These are phyloP conservation scores for Poecilia velifera DNA, from an alignment of 2,797 vertebrate species.

Conservation along the genomic window DNA sequence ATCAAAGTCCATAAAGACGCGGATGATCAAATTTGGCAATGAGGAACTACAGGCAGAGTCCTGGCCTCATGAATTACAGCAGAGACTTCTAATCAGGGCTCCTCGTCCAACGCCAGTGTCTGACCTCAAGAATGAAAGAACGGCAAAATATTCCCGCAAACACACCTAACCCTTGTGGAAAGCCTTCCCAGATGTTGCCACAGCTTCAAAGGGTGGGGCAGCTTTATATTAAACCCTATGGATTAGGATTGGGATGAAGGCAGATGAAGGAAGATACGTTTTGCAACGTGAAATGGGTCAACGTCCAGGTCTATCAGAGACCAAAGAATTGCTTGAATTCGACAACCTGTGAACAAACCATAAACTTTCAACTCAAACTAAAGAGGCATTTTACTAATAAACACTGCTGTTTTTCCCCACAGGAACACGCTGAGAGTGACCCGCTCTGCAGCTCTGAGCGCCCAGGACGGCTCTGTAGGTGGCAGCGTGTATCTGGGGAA, in stretches of 20 bases:
- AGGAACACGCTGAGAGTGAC: constrained; percentile 97
- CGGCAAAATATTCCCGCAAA: not conserved
- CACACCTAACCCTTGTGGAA: not conserved
- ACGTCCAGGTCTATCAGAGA: not conserved
- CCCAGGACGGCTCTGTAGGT: constrained; percentile 85
- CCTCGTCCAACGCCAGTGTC: not conserved
- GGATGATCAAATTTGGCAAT: not conserved
- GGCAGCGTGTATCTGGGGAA: constrained; percentile 86
- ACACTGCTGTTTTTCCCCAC: constrained; percentile 21
- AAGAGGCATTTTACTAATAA: not conserved
- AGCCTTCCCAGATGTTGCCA: not conserved
- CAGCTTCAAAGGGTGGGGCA: not conserved
- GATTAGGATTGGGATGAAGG: not conserved
- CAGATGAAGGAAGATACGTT: not conserved
- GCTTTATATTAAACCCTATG: not conserved
- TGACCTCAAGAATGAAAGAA: not conserved
- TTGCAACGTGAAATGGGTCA: not conserved
- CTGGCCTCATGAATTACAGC: not conserved
- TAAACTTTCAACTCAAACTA: not conserved
- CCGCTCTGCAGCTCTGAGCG: constrained; percentile 89
- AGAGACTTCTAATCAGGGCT: not conserved
- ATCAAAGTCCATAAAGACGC: not conserved
- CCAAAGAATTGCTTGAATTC: not conserved
- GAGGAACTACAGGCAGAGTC: not conserved
- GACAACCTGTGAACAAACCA: not conserved